Percentiles rank a stretch among this genome's conserved stretches.
phyloP scores from a whole-genome alignment of 2,113 vertebrate genomes.

The Apeltes quadracus region DNA sequence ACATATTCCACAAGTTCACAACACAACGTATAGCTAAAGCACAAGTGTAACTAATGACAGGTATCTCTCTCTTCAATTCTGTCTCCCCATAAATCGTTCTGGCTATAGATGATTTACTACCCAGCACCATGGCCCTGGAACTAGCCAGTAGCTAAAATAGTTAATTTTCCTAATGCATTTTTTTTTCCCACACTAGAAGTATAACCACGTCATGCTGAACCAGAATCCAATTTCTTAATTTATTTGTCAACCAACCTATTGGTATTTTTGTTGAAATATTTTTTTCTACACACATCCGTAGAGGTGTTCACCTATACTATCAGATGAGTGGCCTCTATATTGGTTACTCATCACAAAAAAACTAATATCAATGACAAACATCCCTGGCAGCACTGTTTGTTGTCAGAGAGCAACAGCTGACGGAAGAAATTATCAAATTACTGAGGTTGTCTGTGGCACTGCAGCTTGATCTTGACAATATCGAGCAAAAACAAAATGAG shows the following conservation, averaged over 20 bases:
- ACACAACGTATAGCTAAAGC: background rate
- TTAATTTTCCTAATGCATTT: background rate
- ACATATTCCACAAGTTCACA: background rate
- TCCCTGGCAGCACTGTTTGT: slow-evolving; percentile 23
- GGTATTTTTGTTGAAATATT: background rate
- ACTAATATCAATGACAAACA: background rate
- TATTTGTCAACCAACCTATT: background rate
- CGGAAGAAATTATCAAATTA: slow-evolving; percentile 35
- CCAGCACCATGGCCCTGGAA: background rate
- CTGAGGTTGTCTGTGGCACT: slow-evolving; percentile 26
- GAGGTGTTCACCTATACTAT: background rate
- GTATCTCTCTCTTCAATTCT: background rate
- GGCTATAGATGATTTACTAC: background rate
- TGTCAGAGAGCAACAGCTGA: slow-evolving; percentile 38
- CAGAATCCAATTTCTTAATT: background rate
- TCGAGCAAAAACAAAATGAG: slow-evolving; percentile 34
- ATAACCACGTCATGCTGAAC: background rate
- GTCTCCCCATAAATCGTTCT: slow-evolving; percentile 16
- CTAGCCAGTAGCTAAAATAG: too few relatives aligned
- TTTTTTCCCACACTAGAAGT: background rate
- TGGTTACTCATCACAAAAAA: background rate
- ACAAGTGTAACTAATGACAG: background rate
- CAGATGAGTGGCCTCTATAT: slow-evolving; percentile 5
- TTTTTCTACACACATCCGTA: background rate
- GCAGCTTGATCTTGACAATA: slow-evolving; percentile 19